phyloP scores from a whole-genome alignment of 2,797 vertebrate species.

The Squalus acanthias region DNA sequence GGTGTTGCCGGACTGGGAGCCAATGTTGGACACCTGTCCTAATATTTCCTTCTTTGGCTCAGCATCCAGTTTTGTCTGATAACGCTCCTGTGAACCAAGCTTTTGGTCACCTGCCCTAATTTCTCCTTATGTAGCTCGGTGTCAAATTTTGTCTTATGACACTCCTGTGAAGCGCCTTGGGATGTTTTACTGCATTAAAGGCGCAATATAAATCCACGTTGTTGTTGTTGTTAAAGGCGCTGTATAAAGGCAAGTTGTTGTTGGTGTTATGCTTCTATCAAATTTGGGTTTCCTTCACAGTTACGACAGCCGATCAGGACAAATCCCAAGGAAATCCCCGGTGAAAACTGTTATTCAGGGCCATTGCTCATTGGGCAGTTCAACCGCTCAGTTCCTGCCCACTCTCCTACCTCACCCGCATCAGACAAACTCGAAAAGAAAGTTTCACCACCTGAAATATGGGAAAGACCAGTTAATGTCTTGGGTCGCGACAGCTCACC shows the following conservation, averaged over 20 bases:
- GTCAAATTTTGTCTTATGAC: not conserved
- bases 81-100: not conserved
- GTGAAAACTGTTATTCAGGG: not conserved
- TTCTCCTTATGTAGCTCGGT: not conserved
- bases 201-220: not conserved
- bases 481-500: not conserved
- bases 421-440: not conserved
- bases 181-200: not conserved
- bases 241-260: not conserved
- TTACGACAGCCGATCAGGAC: not conserved
- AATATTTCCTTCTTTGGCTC: not conserved
- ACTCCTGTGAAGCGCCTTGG: not conserved
- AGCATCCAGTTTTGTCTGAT: not conserved
- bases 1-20: not conserved
- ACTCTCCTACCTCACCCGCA: not conserved
- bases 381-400: not conserved
- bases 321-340: not conserved
- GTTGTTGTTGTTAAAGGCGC: not conserved
- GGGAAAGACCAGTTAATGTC: not conserved
- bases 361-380: not conserved
- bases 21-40: not conserved
- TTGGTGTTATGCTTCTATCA: not conserved
- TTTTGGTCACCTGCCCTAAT: not conserved
- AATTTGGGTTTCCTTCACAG: not conserved
- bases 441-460: not conserved